Percentiles rank a stretch among this genome's conserved stretches.
Evolutionary conservation across 1,140 invertebrate species (phyloP).

Genomic region (Sycophila sp.): DNA sequence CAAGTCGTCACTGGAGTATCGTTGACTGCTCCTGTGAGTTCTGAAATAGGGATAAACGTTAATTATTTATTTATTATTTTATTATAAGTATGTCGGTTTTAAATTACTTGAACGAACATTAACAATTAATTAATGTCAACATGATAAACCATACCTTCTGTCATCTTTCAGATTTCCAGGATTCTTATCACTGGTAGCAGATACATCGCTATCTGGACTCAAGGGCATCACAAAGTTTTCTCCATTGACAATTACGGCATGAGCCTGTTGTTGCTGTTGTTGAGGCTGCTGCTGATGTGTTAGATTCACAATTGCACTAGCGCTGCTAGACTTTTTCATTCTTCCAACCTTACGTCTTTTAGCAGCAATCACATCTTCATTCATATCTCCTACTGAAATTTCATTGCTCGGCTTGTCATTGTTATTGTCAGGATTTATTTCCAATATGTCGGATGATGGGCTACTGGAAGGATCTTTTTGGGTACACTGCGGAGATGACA

Average conservation of each 20-base stretch:
- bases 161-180: constrained; percentile 52
- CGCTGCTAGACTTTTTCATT: constrained; percentile 47
- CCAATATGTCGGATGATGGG: constrained; percentile 55
- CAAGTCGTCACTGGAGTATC: constrained; percentile 74
- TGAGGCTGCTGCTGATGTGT: constrained; percentile 31
- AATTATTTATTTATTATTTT: no score
- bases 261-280: background rate
- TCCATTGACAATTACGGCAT: constrained; percentile 47
- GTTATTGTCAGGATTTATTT: constrained; percentile 55
- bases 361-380: background rate
- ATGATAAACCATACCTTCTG: constrained; percentile 56
- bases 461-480: constrained; percentile 55
- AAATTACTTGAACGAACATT: no score
- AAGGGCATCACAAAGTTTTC: constrained; percentile 64
- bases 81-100: no score
- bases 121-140: constrained; percentile 17
- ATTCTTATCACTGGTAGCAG: constrained; percentile 59
- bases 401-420: constrained; percentile 50
- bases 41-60: no score
- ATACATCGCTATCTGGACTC: constrained; percentile 65
- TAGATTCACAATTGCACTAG: background rate
- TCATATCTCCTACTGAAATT: constrained; percentile 10
- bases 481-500: constrained; percentile 52
- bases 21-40: constrained; percentile 61
- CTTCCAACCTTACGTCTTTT: constrained; percentile 56